These are phyloP conservation scores for Rhagonycha fulva DNA, from an alignment of 2,888 invertebrate species.

Conservation along the genomic window DNA sequence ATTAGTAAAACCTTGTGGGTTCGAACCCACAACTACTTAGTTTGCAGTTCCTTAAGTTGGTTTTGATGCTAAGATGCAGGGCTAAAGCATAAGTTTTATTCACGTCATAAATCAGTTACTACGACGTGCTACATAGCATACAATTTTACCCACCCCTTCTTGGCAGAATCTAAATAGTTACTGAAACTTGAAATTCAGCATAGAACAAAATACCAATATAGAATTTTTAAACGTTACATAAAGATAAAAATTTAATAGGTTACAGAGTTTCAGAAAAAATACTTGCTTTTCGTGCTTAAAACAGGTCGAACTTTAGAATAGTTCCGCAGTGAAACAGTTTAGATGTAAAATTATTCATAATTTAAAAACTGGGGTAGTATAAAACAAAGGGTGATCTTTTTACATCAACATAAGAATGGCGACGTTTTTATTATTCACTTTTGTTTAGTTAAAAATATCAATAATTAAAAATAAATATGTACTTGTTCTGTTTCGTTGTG, in stretches of 20 bases:
- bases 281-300: not conserved
- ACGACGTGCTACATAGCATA: not conserved
- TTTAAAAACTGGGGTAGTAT: not conserved
- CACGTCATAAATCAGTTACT: not conserved
- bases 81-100: too few species aligned
- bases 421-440: too few species aligned
- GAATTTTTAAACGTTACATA: not conserved
- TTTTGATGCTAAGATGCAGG: too few species aligned
- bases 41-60: not conserved
- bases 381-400: too few species aligned
- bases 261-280: not conserved
- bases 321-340: too few species aligned
- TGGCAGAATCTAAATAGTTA: not conserved
- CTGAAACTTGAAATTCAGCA: too few species aligned
- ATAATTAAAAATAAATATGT: too few species aligned
- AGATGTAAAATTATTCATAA: not conserved
- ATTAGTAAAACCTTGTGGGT: too few species aligned
- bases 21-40: not conserved
- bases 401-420: too few species aligned
- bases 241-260: not conserved
- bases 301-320: too few species aligned
- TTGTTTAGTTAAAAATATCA: too few species aligned
- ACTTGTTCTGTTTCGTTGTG: too few species aligned
- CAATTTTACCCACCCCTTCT: not conserved
- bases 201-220: not conserved